Evolutionary conservation across 2,888 invertebrate genomes (phyloP).

Genomic region (Falcaria lacertinaria): DNA sequence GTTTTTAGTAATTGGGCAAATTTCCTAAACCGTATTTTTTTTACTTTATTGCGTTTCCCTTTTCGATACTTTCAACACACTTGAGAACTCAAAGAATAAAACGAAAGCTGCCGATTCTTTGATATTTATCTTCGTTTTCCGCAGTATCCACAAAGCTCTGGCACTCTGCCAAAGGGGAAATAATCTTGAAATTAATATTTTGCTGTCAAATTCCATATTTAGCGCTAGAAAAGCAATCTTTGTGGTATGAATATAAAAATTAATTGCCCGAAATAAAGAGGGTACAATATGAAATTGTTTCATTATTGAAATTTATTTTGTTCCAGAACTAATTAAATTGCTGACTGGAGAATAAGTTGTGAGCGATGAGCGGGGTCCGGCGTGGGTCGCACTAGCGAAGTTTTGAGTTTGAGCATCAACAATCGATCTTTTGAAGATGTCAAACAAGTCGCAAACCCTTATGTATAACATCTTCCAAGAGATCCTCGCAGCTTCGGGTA

Average conservation of each 20-base stretch:
- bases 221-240: conserved; percentile 2
- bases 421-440: conserved; percentile 38
- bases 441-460: conserved; percentile 61
- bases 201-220: conserved; percentile 6
- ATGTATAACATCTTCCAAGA: conserved; percentile 69
- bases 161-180: conserved; percentile 18
- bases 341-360: neutral
- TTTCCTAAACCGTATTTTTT: no score
- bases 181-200: conserved; percentile 26
- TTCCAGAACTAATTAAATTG: conserved; percentile 1
- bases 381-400: neutral
- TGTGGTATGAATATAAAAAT: conserved; percentile 6
- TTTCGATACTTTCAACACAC: no score
- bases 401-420: neutral
- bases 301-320: conserved; percentile 13
- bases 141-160: no score
- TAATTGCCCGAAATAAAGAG: conserved; percentile 5
- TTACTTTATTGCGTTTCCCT: no score
- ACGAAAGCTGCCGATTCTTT: no score
- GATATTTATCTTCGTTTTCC: conserved; percentile 7
- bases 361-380: neutral
- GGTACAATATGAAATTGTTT: conserved; percentile 19
- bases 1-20: no score
- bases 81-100: no score
- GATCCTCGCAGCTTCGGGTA: conserved; percentile 66